phyloP scores from a whole-genome alignment of 2,797 vertebrate species.

The Pseudochirops cupreus region DNA sequence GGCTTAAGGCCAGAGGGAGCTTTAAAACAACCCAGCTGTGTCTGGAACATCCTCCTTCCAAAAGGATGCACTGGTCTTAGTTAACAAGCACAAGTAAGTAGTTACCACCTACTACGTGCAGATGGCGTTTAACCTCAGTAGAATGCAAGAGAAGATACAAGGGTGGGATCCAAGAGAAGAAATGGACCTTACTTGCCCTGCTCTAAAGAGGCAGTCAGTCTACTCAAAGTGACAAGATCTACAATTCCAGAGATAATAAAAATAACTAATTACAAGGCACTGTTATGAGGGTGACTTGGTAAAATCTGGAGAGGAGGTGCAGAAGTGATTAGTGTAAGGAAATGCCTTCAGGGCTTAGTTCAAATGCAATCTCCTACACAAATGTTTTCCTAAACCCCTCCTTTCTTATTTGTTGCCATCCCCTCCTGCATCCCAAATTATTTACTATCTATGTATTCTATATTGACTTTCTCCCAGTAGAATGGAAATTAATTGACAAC shows the following conservation, averaged over 20 bases:
- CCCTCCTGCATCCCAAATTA: neutral
- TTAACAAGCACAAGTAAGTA: neutral
- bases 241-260: neutral
- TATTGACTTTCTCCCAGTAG: neutral
- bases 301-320: neutral
- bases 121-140: neutral
- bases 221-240: neutral
- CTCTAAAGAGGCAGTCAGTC: neutral
- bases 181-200: neutral
- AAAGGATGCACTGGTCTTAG: neutral
- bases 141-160: too few species aligned
- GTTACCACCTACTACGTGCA: neutral
- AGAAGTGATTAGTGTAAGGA: neutral
- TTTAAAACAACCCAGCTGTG: neutral
- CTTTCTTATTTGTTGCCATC: neutral
- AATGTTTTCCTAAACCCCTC: neutral
- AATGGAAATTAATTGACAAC: neutral
- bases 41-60: neutral
- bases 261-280: neutral
- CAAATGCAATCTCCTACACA: neutral
- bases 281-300: neutral
- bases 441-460: neutral
- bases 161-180: neutral
- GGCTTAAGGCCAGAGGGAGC: conserved; percentile 26
- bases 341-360: neutral